These are phyloP conservation scores for Diploptera punctata DNA, from an alignment of 2,888 invertebrate species.

Conservation along the genomic window DNA sequence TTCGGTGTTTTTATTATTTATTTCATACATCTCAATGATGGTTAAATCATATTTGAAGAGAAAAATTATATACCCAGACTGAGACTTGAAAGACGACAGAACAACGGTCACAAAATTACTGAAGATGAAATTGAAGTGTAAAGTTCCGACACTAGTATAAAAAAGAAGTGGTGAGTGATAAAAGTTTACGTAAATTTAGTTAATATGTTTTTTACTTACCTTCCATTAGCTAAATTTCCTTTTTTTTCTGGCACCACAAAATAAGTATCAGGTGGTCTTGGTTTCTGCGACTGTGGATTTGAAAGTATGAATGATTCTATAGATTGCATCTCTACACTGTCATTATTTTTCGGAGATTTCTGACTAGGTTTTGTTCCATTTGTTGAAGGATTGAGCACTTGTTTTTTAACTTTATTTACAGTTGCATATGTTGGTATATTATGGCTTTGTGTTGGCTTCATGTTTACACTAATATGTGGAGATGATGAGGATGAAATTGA, in stretches of 20 bases:
- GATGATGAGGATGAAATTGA: constrained; percentile 36
- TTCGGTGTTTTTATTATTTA: too few species aligned
- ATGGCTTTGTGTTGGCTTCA: neutral
- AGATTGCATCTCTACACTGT: constrained; percentile 73
- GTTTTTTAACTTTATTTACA: neutral
- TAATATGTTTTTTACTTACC: neutral
- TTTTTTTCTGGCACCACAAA: constrained; percentile 57
- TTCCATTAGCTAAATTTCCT: neutral
- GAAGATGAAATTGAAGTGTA: too few species aligned
- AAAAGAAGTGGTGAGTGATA: too few species aligned
- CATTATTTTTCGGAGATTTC: constrained; percentile 15
- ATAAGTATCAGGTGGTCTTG: constrained; percentile 73
- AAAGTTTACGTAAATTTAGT: too few species aligned
- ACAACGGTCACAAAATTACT: too few species aligned
- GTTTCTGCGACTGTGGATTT: constrained; percentile 65
- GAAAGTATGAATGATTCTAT: constrained; percentile 76
- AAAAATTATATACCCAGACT: too few species aligned
- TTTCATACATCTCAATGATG: too few species aligned
- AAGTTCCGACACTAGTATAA: too few species aligned
- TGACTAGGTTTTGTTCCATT: neutral
- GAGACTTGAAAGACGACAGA: too few species aligned
- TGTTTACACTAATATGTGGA: constrained; percentile 22
- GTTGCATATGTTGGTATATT: neutral
- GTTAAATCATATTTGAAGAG: too few species aligned
- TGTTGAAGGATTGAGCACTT: neutral